Evolutionary conservation across 2,888 invertebrate species (phyloP), one percentile per base, ranked within the genome.

Genomic region (Agrotis puta): DNA sequence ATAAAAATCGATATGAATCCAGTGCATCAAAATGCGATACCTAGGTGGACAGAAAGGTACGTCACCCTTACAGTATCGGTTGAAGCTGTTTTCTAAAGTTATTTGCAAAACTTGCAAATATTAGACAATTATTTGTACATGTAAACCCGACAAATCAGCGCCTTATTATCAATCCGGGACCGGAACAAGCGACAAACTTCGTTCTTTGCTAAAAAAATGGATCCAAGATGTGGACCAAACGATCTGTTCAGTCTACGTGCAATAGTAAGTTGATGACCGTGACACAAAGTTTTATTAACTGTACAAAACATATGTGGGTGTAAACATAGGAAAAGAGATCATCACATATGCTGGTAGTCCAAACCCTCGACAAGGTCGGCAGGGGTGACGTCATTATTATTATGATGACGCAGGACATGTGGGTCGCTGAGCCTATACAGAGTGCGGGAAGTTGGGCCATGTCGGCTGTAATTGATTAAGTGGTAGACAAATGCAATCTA

Each of bases 351-450:
- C 88, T 86, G 88, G 87, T 75, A 70, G 79, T 86, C 84, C 85
- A 89, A 88, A 88, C 93, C 94, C 94, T 86, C 73, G 85, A 82
- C 94, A 93, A 95, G 95, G 95, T 91, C 93, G 88, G 66, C 74
- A 64, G 65, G 74, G 81, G 74, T 95, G 94, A 95, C 94, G 94
- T 95, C 94, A 95, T 87, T 81, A 79, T 86, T 89, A 88, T 88
- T 89, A 90, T 89, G 91, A 90, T 92, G 91, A 89, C 90, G 89
- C 89, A 90, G 93, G 92, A 92, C 92, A 93, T 91, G 88, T 90
- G 92, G 91, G 90, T 87, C 87, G 89, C 79, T 81, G 87, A 84
- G 79, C 79, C 72, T 79, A 75, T 85, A 85, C 84, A 83, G 79
- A 81, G 76, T 85, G 86, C 88, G 90, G 93, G 92, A 92, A 88